Conservation (phyloP, 2,797 vertebrate species). For the Myripristis jacobus region DNA sequence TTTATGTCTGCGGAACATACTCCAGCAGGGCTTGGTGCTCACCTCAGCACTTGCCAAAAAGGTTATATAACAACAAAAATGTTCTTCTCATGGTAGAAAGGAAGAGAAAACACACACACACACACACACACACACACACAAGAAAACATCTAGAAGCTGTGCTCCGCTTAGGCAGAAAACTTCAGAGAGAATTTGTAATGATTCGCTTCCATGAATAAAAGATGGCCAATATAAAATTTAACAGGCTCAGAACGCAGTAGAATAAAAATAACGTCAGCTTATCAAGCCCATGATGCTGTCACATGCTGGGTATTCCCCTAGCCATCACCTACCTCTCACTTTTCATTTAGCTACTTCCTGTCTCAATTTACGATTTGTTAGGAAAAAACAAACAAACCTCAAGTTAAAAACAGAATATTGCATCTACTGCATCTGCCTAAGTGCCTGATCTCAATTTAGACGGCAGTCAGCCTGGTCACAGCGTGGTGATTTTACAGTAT, state of each 20-base stretch:
- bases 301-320: constrained; percentile 79
- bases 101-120: not conserved
- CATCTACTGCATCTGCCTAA: constrained; percentile 54
- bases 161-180: constrained; percentile 53
- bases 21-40: constrained; percentile 46
- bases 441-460: constrained; percentile 31
- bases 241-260: constrained; percentile 60
- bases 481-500: constrained; percentile 61
- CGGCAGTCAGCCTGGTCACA: constrained; percentile 51
- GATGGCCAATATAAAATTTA: constrained; percentile 69
- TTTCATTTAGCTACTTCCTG: constrained; percentile 69
- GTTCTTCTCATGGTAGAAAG: constrained; percentile 41
- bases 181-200: constrained; percentile 75
- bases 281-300: constrained; percentile 56
- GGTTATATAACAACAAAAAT: constrained; percentile 73
- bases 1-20: constrained; percentile 41
- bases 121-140: not conserved
- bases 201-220: constrained; percentile 74
- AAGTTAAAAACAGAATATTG: constrained; percentile 24
- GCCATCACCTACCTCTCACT: constrained; percentile 59
- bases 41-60: constrained; percentile 57
- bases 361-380: constrained; percentile 56
- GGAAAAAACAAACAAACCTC: not conserved
- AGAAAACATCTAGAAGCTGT: constrained; percentile 46
- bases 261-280: constrained; percentile 72